Conservation (phyloP, 2,888 invertebrate species). For the Chorisops tibialis region DNA sequence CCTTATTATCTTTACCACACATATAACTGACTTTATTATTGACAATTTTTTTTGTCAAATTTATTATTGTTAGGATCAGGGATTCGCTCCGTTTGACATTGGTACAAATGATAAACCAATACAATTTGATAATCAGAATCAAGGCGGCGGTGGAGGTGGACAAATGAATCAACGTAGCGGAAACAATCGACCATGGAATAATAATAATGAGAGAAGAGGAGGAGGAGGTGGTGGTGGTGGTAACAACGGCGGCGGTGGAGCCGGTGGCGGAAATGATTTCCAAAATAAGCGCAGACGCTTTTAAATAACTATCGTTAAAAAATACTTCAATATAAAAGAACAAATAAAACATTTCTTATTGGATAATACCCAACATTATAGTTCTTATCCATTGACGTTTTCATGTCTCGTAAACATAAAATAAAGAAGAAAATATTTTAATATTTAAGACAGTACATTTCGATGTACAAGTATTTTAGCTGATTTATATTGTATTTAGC, state of each 20-base stretch:
- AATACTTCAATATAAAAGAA: too few species aligned
- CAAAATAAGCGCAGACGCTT: constrained; percentile 48
- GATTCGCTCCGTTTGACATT: constrained; percentile 34
- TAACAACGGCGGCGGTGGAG: background rate
- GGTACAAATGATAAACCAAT: constrained; percentile 44
- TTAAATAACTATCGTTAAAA: constrained; percentile 41
- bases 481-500: too few species aligned
- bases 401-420: background rate
- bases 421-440: background rate
- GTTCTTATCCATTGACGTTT: background rate
- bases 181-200: constrained; percentile 32
- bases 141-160: constrained; percentile 41
- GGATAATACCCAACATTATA: background rate
- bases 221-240: constrained; percentile 34
- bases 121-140: constrained; percentile 41
- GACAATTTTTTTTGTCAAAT: constrained; percentile 35
- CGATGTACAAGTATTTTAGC: too few species aligned
- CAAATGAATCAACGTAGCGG: constrained; percentile 36
- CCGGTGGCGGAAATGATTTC: constrained; percentile 28
- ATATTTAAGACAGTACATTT: too few species aligned
- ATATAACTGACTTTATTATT: constrained; percentile 15
- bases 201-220: constrained; percentile 38
- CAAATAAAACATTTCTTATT: background rate
- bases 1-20: background rate
- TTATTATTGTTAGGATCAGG: constrained; percentile 45